phyloP scores from a whole-genome alignment of 2,113 vertebrate species.

The Calyptomena viridis region DNA sequence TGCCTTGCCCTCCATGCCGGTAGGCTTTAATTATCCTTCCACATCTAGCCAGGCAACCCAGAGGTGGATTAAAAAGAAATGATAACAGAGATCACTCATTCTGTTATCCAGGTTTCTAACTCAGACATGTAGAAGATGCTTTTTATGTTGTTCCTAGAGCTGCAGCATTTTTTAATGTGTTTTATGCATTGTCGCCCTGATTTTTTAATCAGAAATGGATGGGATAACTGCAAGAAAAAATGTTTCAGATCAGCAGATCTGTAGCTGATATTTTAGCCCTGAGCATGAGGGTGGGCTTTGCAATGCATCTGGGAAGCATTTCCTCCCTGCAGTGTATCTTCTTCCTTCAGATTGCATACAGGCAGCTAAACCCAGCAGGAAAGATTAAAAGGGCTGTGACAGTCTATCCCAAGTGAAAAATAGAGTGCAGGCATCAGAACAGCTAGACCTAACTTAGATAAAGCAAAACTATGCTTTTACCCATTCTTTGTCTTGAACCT shows the following conservation, averaged over 20 bases:
- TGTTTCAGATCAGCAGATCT: not conserved
- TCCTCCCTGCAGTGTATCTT: not conserved
- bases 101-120: not conserved
- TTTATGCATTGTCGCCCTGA: not conserved
- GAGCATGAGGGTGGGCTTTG: not conserved
- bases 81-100: not conserved
- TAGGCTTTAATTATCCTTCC: not conserved
- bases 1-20: not conserved
- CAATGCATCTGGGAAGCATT: not conserved
- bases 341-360: not conserved
- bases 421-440: not conserved
- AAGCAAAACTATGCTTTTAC: not conserved
- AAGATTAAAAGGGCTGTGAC: not conserved
- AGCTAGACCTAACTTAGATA: not conserved
- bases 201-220: not conserved
- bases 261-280: not conserved
- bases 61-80: not conserved
- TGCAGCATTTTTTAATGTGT: not conserved
- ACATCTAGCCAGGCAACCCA: not conserved
- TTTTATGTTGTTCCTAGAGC: not conserved
- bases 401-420: not conserved
- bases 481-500: not conserved
- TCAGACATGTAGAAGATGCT: not conserved
- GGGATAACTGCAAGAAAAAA: not conserved
- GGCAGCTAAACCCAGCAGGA: not conserved